phyloP scores from a whole-genome alignment of 2,797 vertebrate genomes.

The Coendou prehensilis region DNA sequence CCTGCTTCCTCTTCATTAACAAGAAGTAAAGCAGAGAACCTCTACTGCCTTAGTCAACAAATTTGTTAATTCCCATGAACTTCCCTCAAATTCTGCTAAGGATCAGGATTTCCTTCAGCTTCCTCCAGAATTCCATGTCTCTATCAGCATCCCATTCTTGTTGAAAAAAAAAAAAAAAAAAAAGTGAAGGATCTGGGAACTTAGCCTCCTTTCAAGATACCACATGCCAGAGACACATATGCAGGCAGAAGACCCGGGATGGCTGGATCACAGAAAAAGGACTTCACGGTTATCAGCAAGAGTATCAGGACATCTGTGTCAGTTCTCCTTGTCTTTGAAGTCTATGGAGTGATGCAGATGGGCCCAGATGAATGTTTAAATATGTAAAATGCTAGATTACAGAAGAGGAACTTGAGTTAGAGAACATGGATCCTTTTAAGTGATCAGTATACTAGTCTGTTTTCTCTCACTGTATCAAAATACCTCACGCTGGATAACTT shows the following conservation, averaged over 20 bases:
- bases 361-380: no score
- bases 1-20: neutral
- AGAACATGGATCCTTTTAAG: neutral
- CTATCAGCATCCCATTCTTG: neutral
- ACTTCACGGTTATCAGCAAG: rapidly evolving
- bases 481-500: neutral
- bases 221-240: neutral
- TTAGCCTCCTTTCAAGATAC: neutral
- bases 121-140: conserved; percentile 23
- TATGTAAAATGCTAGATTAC: rapidly evolving
- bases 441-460: neutral
- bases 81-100: neutral
- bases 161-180: neutral
- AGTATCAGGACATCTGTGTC: neutral
- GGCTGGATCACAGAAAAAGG: neutral
- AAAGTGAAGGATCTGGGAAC: neutral
- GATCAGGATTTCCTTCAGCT: neutral
- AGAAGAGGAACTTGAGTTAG: neutral
- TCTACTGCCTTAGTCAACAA: neutral
- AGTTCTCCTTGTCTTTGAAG: neutral
- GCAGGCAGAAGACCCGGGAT: neutral
- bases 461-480: neutral
- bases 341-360: neutral
- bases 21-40: neutral
- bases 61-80: neutral